phyloP scores from a whole-genome alignment of 2,113 vertebrate species.

The Psephotus haematonotus region DNA sequence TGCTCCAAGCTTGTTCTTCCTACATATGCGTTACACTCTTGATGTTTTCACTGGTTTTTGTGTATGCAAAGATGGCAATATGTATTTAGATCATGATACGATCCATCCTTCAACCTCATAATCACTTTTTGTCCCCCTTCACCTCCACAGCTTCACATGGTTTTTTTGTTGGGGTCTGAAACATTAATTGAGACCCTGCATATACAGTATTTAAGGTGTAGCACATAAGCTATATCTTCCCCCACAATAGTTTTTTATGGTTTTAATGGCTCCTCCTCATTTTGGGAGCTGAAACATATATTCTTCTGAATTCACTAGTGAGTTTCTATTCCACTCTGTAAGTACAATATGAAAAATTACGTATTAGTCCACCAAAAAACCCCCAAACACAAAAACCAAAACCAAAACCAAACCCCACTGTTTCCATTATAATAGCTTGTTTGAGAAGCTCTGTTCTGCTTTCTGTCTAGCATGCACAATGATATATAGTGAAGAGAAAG shows the following conservation, averaged over 20 bases:
- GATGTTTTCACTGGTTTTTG: not conserved
- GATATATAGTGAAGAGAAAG: not conserved
- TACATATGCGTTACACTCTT: not conserved
- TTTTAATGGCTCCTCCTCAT: not conserved
- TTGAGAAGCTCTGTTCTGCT: not conserved
- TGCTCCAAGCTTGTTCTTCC: not conserved
- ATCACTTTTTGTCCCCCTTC: not conserved
- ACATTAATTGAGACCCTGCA: not conserved
- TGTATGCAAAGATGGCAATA: not conserved
- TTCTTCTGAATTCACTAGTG: not conserved
- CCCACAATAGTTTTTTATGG: not conserved
- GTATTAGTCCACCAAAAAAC: not conserved
- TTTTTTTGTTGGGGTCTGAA: not conserved
- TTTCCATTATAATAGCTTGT: not conserved
- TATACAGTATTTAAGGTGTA: not conserved
- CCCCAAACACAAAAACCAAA: not conserved
- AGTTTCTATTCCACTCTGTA: not conserved
- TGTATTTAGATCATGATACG: not conserved
- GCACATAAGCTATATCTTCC: not conserved
- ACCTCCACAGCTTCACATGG: rapidly evolving
- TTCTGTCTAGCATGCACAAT: rapidly evolving
- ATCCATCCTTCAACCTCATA: not conserved
- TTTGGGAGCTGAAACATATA: not conserved
- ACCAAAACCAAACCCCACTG: not conserved
- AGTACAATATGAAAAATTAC: not conserved